These are phyloP conservation scores for Alouatta palliata DNA, from an alignment of 2,113 vertebrate species.

Conservation along the genomic window DNA sequence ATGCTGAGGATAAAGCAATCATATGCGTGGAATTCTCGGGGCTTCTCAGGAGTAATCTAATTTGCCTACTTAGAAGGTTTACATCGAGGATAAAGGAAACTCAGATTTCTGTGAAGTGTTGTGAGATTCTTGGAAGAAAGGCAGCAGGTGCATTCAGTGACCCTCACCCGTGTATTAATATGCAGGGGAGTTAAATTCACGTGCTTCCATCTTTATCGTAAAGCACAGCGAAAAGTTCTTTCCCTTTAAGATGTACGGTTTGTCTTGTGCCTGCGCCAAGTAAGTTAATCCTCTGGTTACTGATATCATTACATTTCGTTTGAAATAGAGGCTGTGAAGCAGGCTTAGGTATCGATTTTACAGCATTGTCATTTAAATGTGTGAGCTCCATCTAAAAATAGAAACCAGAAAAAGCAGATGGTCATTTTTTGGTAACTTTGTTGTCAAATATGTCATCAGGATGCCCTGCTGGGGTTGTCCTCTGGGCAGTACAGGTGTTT, in stretches of 20 bases:
- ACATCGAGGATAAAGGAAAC: conserved; percentile 34
- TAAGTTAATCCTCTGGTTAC: background rate
- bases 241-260: background rate
- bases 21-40: background rate
- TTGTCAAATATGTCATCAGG: background rate
- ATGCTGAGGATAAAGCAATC: conserved; percentile 21
- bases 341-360: background rate
- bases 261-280: background rate
- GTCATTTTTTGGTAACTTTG: accelerated
- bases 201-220: background rate
- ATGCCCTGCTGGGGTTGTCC: background rate
- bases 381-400: background rate
- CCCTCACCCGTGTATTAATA: background rate
- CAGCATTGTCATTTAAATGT: background rate
- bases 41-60: conserved; percentile 36
- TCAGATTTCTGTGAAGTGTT: conserved; percentile 24
- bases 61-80: conserved; percentile 60
- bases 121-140: background rate
- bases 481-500: accelerated
- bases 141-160: accelerated
- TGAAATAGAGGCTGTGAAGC: background rate
- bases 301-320: background rate
- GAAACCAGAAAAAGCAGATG: background rate
- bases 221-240: background rate
- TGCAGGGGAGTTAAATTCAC: background rate